Evolutionary conservation across 2,797 vertebrate species (phyloP).

Genomic region (Corythornis leucogaster): DNA sequence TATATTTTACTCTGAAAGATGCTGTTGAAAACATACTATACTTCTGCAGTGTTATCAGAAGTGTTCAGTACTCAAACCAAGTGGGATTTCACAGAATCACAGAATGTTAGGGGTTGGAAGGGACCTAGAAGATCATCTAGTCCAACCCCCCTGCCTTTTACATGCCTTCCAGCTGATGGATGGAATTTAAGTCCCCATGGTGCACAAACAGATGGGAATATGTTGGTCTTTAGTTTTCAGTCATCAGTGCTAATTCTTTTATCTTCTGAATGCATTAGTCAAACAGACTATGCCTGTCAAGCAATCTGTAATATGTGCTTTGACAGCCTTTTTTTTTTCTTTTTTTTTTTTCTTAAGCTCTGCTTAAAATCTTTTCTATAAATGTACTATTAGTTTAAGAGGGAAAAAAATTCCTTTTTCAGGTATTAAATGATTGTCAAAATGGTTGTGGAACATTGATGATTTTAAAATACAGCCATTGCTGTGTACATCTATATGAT

Average conservation of each 20-base stretch:
- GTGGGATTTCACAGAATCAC: not conserved
- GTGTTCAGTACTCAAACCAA: not conserved
- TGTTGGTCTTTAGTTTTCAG: constrained; percentile 7
- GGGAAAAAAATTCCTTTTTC: not conserved
- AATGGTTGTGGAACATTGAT: not conserved
- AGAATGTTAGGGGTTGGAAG: too few relatives aligned
- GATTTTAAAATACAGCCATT: not conserved
- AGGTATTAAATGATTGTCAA: not conserved
- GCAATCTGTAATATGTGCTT: not conserved
- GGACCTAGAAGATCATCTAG: too few relatives aligned
- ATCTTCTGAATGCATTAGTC: constrained; percentile 31
- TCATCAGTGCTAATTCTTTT: constrained; percentile 49
- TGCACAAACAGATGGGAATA: constrained; percentile 36
- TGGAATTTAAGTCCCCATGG: not conserved
- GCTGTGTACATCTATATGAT: not conserved
- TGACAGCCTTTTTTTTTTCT: not conserved
- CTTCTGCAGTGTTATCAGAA: not conserved
- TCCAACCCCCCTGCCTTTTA: not conserved
- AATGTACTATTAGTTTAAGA: not conserved
- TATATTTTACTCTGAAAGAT: not conserved
- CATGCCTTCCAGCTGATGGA: constrained; percentile 1
- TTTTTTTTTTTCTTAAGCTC: not conserved
- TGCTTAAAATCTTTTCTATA: not conserved
- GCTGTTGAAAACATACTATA: not conserved
- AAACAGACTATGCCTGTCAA: constrained; percentile 25